These are phyloP conservation scores for Acrocephalus scirpaceus DNA, from an alignment of 2,797 vertebrate genomes.

Conservation along the genomic window DNA sequence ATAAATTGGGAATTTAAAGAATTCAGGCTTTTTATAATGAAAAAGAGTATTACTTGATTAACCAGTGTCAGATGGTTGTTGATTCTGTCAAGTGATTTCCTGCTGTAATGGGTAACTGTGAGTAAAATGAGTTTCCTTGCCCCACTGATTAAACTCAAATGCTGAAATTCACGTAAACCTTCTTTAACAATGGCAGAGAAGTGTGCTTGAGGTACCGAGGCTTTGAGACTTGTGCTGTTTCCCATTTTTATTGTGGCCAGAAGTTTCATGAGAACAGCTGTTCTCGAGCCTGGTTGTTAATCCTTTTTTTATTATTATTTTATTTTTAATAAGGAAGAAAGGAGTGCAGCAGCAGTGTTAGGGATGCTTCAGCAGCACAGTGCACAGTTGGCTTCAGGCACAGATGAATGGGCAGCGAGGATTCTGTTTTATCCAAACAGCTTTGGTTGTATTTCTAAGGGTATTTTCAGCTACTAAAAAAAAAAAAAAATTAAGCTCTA, in stretches of 20 bases:
- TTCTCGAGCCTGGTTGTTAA: neutral
- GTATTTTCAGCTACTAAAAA: neutral
- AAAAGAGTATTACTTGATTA: neutral
- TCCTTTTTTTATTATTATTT: neutral
- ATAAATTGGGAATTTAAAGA: neutral
- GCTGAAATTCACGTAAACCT: rapidly evolving
- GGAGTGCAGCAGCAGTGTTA: neutral
- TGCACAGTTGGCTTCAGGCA: neutral
- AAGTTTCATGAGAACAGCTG: neutral
- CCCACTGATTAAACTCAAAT: neutral
- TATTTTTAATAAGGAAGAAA: neutral
- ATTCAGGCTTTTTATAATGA: neutral
- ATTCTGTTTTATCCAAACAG: neutral
- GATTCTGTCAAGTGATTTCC: neutral
- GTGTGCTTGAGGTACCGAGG: neutral
- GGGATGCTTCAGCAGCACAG: neutral
- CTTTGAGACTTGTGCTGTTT: neutral
- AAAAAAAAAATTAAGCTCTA: neutral
- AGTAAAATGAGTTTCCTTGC: neutral
- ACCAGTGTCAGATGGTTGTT: neutral
- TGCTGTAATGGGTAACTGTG: neutral
- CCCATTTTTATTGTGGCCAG: neutral
- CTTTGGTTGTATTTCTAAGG: neutral
- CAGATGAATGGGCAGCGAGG: neutral
- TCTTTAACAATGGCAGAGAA: neutral